Percentiles rank a stretch among this genome's conserved stretches.
These are phyloP conservation scores for Pteropus alecto DNA, from an alignment of 2,113 vertebrate genomes.

Conservation along the genomic window DNA sequence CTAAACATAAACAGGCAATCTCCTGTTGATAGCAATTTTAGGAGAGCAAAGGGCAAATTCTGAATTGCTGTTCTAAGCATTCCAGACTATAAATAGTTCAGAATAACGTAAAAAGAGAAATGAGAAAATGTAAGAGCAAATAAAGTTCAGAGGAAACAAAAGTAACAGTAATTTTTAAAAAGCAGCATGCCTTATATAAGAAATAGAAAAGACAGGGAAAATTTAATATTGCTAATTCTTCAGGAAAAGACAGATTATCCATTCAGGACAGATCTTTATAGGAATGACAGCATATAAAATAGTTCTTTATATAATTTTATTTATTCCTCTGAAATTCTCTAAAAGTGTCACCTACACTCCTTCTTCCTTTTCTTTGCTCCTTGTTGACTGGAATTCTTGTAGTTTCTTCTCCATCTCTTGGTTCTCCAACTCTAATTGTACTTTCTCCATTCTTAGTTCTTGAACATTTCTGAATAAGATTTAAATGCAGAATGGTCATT, in stretches of 20 bases:
- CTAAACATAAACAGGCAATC: background rate
- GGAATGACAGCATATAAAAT: background rate
- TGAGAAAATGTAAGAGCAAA: background rate
- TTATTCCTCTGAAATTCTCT: background rate
- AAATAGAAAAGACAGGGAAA: background rate
- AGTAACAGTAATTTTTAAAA: background rate
- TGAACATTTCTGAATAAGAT: conserved; percentile 84
- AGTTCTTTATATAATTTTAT: background rate
- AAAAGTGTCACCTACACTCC: conserved; percentile 85
- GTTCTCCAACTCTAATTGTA: conserved; percentile 86
- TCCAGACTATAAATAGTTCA: background rate
- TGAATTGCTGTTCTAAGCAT: background rate
- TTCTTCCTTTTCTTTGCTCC: conserved; percentile 90
- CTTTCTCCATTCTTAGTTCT: conserved; percentile 86
- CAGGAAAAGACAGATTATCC: background rate
- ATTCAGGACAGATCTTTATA: background rate
- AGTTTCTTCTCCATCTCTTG: conserved; percentile 89
- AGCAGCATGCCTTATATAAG: background rate
- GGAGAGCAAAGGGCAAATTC: background rate
- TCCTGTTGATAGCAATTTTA: background rate
- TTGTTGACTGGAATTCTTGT: conserved; percentile 84
- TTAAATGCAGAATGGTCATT: conserved; percentile 3
- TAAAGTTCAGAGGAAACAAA: background rate
- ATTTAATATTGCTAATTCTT: background rate
- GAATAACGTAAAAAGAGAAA: background rate